These are phyloP conservation scores for Limnephilus marmoratus DNA, from an alignment of 2,888 invertebrate species.

Conservation along the genomic window DNA sequence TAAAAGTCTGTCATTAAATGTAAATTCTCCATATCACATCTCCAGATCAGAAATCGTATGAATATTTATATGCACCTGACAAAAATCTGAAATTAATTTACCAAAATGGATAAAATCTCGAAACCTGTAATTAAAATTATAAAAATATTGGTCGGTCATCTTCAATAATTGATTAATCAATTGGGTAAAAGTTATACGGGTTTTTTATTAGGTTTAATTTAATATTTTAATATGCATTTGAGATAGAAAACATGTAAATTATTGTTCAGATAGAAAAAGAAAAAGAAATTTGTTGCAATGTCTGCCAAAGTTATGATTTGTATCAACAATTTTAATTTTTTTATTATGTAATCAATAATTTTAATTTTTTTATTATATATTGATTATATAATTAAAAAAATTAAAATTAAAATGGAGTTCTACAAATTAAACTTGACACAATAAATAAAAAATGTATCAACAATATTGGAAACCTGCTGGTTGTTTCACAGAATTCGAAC, in stretches of 20 bases:
- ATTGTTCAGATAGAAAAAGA: too few relatives aligned
- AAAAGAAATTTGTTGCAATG: too few relatives aligned
- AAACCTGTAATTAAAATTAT: neutral
- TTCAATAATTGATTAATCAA: neutral
- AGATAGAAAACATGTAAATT: neutral
- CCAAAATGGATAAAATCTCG: neutral
- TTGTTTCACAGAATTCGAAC: too few relatives aligned
- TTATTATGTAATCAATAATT: too few relatives aligned
- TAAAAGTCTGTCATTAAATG: slow-evolving; percentile 3
- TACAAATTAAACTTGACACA: too few relatives aligned
- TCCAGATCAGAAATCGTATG: neutral
- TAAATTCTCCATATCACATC: slow-evolving; percentile 13
- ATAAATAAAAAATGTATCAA: too few relatives aligned
- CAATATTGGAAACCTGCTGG: too few relatives aligned
- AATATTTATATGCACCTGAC: slow-evolving; percentile 24
- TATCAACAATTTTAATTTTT: too few relatives aligned
- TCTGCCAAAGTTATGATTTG: too few relatives aligned
- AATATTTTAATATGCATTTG: neutral
- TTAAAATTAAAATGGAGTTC: too few relatives aligned
- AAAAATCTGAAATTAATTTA: neutral
- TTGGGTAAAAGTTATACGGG: neutral
- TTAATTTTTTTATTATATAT: too few relatives aligned
- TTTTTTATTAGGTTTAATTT: neutral
- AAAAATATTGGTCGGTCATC: neutral
- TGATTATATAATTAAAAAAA: too few relatives aligned